Evolutionary conservation across 2,797 vertebrate genomes (phyloP), one percentile per base, ranked within the genome.

Genomic region (Falco berigora): DNA sequence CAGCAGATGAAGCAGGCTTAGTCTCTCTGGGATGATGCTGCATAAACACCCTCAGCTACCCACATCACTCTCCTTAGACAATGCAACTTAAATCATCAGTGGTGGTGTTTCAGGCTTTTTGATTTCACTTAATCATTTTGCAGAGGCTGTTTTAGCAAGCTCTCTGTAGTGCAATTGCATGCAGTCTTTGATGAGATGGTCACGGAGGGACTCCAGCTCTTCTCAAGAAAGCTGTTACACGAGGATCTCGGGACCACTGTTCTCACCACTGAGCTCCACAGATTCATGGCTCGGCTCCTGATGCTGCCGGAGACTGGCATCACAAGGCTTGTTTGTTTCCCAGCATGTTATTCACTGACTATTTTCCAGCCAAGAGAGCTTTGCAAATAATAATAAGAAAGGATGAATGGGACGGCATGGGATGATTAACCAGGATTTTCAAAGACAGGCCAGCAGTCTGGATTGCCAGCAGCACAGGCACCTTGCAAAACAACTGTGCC

Each of bases 191-290:
- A 67, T 6, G 71, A 64, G 81, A 6, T 6, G 50, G 36, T 7
- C 63, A 21, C 5, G 6, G 50, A 75, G 40, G 59, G 69, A 52
- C 38, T 20, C 47, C 21, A 52, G 49, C 61, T 59, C 46, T 46
- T 36, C 79, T 49, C 42, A 14, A 28, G 78, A 24, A 59, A 76
- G 58, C 49, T 42, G 27, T 63, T 20, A 16, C 55, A 14, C 0
- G 4, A 46, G 55, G 24, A 64, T 24, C 61, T 47, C 7, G 7
- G 72, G 67, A 95, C 14, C 24, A 7, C 32, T 49, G 66, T 24
- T 87, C 89, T 56, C 76, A 50, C 47, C 2, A 2, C 23, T 0
- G 0, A 0, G 2, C 77, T 22, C 46, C 1, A 11, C 0, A 1
- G 49, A 12, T 25, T 34, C 4, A 2, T 2, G 7, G n/a, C 38